Evolutionary conservation across 2,797 vertebrate genomes (phyloP).

Genomic region (Chaetophractus vellerosus): DNA sequence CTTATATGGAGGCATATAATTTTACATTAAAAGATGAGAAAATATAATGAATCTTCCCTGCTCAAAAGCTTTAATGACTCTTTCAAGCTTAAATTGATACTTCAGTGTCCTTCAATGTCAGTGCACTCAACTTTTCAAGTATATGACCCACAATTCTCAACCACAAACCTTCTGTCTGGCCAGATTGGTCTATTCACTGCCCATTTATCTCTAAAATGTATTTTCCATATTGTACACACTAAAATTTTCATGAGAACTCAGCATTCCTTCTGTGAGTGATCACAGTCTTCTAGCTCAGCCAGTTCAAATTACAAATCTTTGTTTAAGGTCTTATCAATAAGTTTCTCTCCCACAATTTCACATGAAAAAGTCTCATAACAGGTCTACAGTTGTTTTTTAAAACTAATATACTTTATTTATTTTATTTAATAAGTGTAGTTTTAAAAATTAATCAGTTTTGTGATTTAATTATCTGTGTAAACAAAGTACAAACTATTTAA

Average conservation of each 20-base stretch:
- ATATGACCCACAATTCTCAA: not conserved
- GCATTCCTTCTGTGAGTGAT: not conserved
- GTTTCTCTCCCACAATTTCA: constrained; percentile 27
- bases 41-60: not conserved
- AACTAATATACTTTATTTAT: constrained; percentile 61
- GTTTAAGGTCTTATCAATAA: not conserved
- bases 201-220: not conserved
- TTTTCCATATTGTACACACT: not conserved
- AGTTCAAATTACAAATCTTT: constrained; percentile 37
- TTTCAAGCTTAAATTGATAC: not conserved
- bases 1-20: not conserved
- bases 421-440: constrained; percentile 53
- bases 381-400: constrained; percentile 51
- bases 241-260: constrained; percentile 41
- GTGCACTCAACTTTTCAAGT: not conserved
- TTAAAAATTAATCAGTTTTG: constrained; percentile 73
- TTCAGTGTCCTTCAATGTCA: not conserved
- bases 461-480: constrained; percentile 64
- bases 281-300: constrained; percentile 5
- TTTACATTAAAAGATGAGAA: constrained; percentile 32
- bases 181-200: not conserved
- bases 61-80: constrained; percentile 28
- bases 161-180: not conserved
- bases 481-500: constrained; percentile 68
- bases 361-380: constrained; percentile 49